These are phyloP conservation scores for Cirrhinus mrigala DNA, from an alignment of 2,797 vertebrate species.

Conservation along the genomic window DNA sequence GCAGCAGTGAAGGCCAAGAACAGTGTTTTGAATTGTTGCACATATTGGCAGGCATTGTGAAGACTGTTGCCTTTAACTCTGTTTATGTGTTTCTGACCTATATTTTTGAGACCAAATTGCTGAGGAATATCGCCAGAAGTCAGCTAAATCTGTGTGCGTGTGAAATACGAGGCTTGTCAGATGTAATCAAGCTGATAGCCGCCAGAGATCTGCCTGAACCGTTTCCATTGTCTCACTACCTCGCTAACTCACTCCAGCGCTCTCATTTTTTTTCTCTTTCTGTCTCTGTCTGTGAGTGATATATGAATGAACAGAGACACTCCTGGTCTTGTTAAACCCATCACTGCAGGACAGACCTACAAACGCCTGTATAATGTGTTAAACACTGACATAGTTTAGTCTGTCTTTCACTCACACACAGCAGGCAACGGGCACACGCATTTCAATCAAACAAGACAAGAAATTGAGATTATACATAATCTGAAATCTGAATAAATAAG, in stretches of 20 bases:
- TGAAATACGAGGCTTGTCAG: constrained; percentile 35
- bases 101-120: constrained; percentile 48
- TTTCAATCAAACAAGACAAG: not conserved
- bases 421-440: not conserved
- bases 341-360: constrained; percentile 63
- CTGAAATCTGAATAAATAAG: too few species aligned
- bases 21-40: constrained; percentile 33
- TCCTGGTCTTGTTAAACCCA: constrained; percentile 76
- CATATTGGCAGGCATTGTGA: constrained; percentile 16
- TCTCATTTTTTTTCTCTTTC: not conserved
- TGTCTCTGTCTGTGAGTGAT: constrained; percentile 56
- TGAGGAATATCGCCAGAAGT: constrained; percentile 28
- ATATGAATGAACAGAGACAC: constrained; percentile 64
- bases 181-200: constrained; percentile 37
- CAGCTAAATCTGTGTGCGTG: constrained; percentile 8
- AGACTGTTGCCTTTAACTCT: constrained; percentile 11
- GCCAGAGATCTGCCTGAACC: constrained; percentile 29
- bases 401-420: constrained; percentile 42
- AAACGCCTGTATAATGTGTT: constrained; percentile 32
- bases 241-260: constrained; percentile 14
- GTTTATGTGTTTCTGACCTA: constrained; percentile 39
- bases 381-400: constrained; percentile 17
- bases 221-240: constrained; percentile 35
- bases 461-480: too few species aligned
- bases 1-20: constrained; percentile 9